Evolutionary conservation across 2,888 invertebrate species (phyloP).

Genomic region (Choreutis nemorana): DNA sequence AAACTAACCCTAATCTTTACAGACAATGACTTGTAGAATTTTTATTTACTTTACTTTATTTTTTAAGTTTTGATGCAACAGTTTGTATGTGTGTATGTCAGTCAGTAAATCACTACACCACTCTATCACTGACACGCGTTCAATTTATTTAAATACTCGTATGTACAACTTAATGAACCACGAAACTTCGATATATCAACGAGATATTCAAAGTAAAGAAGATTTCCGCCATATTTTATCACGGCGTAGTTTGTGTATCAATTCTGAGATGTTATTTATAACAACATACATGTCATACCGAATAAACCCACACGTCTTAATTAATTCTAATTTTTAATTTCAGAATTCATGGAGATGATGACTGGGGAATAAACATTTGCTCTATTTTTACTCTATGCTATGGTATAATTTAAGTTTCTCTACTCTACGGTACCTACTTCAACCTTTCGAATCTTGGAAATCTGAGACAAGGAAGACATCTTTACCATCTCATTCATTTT

Average conservation of each 20-base stretch:
- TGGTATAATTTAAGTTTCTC: constrained; percentile 39
- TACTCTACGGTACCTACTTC: constrained; percentile 37
- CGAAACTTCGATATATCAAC: too few relatives aligned
- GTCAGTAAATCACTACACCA: too few relatives aligned
- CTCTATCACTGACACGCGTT: too few relatives aligned
- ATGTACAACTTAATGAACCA: too few relatives aligned
- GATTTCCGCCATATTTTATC: neutral
- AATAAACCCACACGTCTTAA: too few relatives aligned
- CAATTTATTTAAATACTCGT: too few relatives aligned
- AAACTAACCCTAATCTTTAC: too few relatives aligned
- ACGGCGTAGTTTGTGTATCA: neutral
- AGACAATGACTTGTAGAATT: too few relatives aligned
- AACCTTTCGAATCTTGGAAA: constrained; percentile 47
- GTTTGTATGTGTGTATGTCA: too few relatives aligned
- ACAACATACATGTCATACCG: neutral
- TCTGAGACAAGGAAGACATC: constrained; percentile 33
- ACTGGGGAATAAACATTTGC: constrained; percentile 80
- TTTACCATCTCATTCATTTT: constrained; percentile 2
- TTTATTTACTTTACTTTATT: too few relatives aligned
- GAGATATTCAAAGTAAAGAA: too few relatives aligned
- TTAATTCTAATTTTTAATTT: constrained; percentile 43
- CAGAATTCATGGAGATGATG: constrained; percentile 98
- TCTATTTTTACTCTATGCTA: constrained; percentile 38
- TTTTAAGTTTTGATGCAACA: too few relatives aligned
- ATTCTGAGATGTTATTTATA: neutral